Conservation (phyloP, 1,140 invertebrate species). For the Drosophila subobscura region DNA sequence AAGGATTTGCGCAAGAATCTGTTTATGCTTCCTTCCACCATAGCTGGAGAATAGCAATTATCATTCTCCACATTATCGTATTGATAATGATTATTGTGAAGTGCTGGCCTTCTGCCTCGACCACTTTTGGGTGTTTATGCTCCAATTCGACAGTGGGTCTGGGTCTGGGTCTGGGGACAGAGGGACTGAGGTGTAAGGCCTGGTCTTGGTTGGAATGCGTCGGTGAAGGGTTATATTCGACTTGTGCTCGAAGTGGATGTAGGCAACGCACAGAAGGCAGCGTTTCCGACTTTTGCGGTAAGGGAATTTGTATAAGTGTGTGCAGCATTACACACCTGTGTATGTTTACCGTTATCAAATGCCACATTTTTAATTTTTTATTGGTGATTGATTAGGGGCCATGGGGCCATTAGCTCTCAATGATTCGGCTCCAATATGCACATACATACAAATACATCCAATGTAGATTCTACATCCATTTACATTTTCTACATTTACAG, state of each 20-base stretch:
- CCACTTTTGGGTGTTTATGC: constrained; percentile 42
- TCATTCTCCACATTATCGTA: neutral
- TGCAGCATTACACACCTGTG: neutral
- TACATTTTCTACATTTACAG: constrained; percentile 27
- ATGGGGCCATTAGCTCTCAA: constrained; percentile 9
- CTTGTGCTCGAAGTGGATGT: too few relatives aligned
- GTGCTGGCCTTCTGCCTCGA: constrained; percentile 11
- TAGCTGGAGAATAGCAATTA: too few relatives aligned
- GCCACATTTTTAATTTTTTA: constrained; percentile 60
- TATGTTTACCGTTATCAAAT: constrained; percentile 47
- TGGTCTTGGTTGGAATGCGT: neutral
- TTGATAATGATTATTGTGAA: constrained; percentile 11
- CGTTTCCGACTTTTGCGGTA: too few relatives aligned
- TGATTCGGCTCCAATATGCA: constrained; percentile 1
- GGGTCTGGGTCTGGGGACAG: too few relatives aligned
- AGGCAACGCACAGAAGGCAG: too few relatives aligned
- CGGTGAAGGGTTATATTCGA: neutral
- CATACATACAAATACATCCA: constrained; percentile 2
- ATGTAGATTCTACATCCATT: neutral
- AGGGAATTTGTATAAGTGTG: too few relatives aligned
- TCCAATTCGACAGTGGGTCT: constrained; percentile 21
- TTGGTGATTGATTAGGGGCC: constrained; percentile 58
- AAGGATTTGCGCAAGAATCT: too few relatives aligned
- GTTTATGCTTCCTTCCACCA: too few relatives aligned
- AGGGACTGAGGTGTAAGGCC: constrained; percentile 4